phyloP scores from a whole-genome alignment of 2,888 invertebrate species.

The Torymus tubicola region DNA sequence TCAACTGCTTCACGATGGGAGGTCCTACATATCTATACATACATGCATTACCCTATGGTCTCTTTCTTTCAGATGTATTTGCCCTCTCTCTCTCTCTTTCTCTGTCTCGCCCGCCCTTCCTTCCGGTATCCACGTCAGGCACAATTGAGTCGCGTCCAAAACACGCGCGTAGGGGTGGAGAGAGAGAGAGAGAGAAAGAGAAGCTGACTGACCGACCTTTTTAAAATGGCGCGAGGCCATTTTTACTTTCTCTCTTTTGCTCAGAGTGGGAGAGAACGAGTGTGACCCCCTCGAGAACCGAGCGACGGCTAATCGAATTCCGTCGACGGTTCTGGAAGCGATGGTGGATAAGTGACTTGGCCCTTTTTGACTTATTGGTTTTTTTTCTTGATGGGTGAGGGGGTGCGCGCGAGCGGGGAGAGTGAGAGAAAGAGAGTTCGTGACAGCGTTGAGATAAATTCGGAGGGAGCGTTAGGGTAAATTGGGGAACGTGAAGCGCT shows the following conservation, averaged over 20 bases:
- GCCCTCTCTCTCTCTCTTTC: too few species aligned
- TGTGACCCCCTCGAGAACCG: background rate
- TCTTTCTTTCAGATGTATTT: too few species aligned
- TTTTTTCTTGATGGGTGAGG: background rate
- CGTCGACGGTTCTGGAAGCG: too few species aligned
- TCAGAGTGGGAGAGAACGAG: background rate
- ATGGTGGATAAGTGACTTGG: too few species aligned
- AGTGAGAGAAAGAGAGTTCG: too few species aligned
- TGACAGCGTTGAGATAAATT: too few species aligned
- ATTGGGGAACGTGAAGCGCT: too few species aligned
- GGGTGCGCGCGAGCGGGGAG: too few species aligned
- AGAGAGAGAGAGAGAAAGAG: slow-evolving; percentile 58
- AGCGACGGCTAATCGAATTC: too few species aligned
- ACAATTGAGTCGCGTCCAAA: slow-evolving; percentile 59
- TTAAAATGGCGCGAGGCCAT: slow-evolving; percentile 72
- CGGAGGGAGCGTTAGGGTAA: too few species aligned
- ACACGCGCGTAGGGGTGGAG: slow-evolving; percentile 63
- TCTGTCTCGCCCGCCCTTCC: slow-evolving; percentile 61
- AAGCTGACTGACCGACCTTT: slow-evolving; percentile 62
- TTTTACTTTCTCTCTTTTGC: slow-evolving; percentile 56
- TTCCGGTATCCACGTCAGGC: slow-evolving; percentile 16
- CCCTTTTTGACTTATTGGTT: background rate
- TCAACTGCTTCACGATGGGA: slow-evolving; percentile 71
- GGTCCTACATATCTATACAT: slow-evolving; percentile 54
- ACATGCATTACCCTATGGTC: background rate